A percentile compares a stretch with the other conserved stretches of the same genome.
Conservation (phyloP, 2,888 invertebrate species). For the Lycophotia porphyrea region DNA sequence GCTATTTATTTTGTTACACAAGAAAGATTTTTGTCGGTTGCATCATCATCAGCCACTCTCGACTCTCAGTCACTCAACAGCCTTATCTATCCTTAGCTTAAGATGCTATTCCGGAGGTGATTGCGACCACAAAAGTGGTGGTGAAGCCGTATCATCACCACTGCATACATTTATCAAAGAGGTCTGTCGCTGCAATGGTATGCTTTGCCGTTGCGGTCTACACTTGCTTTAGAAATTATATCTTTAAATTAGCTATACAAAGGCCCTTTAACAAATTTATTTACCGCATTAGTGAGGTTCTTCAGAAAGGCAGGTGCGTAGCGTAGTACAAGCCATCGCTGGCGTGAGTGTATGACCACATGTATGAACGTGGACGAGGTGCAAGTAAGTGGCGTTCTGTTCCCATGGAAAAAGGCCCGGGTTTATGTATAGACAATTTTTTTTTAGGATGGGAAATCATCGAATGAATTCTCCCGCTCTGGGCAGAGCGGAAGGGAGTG, state of each 20-base stretch:
- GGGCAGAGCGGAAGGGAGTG: too few relatives aligned
- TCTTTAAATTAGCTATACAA: neutral
- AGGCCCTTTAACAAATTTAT: neutral
- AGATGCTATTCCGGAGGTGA: neutral
- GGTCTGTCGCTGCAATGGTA: neutral
- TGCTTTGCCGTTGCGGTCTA: neutral
- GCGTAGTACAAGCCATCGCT: too few relatives aligned
- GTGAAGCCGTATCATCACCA: neutral
- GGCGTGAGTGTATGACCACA: neutral
- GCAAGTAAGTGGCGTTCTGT: neutral
- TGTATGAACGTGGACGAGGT: neutral
- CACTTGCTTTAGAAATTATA: neutral
- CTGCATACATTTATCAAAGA: too few relatives aligned
- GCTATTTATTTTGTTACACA: neutral
- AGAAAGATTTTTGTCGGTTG: neutral
- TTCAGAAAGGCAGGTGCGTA: neutral
- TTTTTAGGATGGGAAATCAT: too few relatives aligned
- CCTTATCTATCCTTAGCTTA: neutral
- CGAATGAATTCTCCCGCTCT: too few relatives aligned
- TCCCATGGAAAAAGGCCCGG: neutral
- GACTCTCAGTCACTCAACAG: neutral
- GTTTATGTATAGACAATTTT: neutral
- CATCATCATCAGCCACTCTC: neutral
- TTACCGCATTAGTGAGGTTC: neutral
- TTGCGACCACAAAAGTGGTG: neutral